Evolutionary conservation across 2,888 invertebrate species (phyloP).

Genomic region (Tinea trinotella): DNA sequence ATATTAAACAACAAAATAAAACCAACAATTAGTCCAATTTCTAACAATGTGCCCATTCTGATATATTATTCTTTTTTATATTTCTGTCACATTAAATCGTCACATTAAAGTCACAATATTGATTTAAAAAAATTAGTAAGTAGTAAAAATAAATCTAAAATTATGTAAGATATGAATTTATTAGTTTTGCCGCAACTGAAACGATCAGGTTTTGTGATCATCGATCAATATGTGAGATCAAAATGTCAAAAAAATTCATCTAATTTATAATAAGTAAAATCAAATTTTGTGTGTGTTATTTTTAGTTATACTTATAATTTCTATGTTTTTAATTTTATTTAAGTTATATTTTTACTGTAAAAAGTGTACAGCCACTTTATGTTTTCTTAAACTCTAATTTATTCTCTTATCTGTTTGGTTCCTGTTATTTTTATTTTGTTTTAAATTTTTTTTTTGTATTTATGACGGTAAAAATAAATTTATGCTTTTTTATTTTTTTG

Average conservation of each 20-base stretch:
- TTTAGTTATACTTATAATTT: constrained; percentile 7
- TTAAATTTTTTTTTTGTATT: constrained; percentile 39
- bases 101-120: too few species aligned
- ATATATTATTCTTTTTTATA: too few species aligned
- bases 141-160: too few species aligned
- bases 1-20: too few species aligned
- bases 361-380: constrained; percentile 20
- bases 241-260: background rate
- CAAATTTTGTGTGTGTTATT: constrained; percentile 14
- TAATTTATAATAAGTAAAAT: background rate
- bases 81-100: too few species aligned
- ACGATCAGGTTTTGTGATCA: too few species aligned
- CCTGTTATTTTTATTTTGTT: constrained; percentile 73
- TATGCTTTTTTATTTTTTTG: constrained; percentile 60
- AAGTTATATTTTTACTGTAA: constrained; percentile 25
- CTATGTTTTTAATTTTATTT: constrained; percentile 28
- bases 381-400: constrained; percentile 30
- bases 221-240: too few species aligned
- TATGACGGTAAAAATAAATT: constrained; percentile 62
- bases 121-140: too few species aligned
- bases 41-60: too few species aligned
- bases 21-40: too few species aligned
- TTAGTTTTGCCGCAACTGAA: too few species aligned
- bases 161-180: too few species aligned
- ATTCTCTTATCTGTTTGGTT: constrained; percentile 44